phyloP scores from a whole-genome alignment of 2,888 invertebrate genomes.

The Serrognathus titanus region DNA sequence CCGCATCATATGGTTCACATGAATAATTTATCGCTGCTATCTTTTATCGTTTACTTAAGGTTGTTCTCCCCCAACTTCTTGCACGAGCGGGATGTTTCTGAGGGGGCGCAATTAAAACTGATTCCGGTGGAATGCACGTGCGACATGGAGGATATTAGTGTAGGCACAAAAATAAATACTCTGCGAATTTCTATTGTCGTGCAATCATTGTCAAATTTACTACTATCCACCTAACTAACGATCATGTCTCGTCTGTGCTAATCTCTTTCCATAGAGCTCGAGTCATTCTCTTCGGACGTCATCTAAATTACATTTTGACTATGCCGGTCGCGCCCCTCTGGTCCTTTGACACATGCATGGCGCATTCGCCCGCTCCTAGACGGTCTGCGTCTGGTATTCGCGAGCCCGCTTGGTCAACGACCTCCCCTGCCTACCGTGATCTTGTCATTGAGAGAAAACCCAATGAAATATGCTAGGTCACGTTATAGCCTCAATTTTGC shows the following conservation, averaged over 20 bases:
- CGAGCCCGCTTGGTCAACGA: constrained; percentile 19
- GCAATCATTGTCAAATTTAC: no score
- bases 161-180: no score
- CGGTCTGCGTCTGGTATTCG: constrained; percentile 1
- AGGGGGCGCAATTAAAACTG: no score
- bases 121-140: no score
- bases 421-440: constrained; percentile 25
- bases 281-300: not conserved
- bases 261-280: not conserved
- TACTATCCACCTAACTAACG: no score
- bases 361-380: constrained; percentile 2
- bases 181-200: no score
- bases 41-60: not conserved
- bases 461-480: constrained; percentile 38
- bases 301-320: not conserved
- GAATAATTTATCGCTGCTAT: not conserved
- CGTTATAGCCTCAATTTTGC: constrained; percentile 27
- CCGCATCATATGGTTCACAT: not conserved
- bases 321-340: not conserved
- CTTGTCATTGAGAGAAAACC: constrained; percentile 34
- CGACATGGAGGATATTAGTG: no score
- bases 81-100: no score
- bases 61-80: no score
- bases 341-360: not conserved
- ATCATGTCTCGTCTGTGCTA: no score